Conservation (phyloP, 2,888 invertebrate genomes). For the Pristionchus exspectatus region DNA sequence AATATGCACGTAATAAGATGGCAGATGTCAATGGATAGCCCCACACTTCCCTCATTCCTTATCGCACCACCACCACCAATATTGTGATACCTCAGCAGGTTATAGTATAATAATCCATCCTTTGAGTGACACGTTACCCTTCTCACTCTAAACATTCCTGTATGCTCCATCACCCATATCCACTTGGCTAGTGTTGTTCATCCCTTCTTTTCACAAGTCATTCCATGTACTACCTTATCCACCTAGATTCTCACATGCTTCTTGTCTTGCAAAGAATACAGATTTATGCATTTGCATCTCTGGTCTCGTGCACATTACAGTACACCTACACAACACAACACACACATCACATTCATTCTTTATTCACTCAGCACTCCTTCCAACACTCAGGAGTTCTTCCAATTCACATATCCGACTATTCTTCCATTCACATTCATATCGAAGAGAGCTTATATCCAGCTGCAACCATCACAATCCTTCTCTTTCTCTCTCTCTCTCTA, state of each 20-base stretch:
- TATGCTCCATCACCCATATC: slow-evolving; percentile 42
- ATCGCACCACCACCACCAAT: not conserved
- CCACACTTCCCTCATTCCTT: not conserved
- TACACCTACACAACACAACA: slow-evolving; percentile 19
- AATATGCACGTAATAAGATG: slow-evolving; percentile 99
- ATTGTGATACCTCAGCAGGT: slow-evolving; percentile 46
- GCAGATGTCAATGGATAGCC: slow-evolving; percentile 84
- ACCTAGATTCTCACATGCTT: slow-evolving; percentile 51
- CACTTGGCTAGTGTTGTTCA: slow-evolving; percentile 29
- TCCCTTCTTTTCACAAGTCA: not conserved
- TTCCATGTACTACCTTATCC: slow-evolving; percentile 32
- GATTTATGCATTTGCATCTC: slow-evolving; percentile 47
- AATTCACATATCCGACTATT: slow-evolving; percentile 69
- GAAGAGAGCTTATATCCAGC: slow-evolving; percentile 67
- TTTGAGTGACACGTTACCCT: slow-evolving; percentile 55
- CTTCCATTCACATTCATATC: slow-evolving; percentile 73
- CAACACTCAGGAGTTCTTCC: slow-evolving; percentile 59
- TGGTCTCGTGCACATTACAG: not conserved
- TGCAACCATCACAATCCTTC: slow-evolving; percentile 56
- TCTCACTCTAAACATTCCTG: slow-evolving; percentile 41
- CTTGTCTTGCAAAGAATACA: slow-evolving; percentile 54
- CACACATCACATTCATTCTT: not conserved
- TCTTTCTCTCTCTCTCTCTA: not conserved
- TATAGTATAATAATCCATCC: slow-evolving; percentile 23
- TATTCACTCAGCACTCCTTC: not conserved